Evolutionary conservation across 2,888 invertebrate species (phyloP).

Genomic region (Papilio gigon): DNA sequence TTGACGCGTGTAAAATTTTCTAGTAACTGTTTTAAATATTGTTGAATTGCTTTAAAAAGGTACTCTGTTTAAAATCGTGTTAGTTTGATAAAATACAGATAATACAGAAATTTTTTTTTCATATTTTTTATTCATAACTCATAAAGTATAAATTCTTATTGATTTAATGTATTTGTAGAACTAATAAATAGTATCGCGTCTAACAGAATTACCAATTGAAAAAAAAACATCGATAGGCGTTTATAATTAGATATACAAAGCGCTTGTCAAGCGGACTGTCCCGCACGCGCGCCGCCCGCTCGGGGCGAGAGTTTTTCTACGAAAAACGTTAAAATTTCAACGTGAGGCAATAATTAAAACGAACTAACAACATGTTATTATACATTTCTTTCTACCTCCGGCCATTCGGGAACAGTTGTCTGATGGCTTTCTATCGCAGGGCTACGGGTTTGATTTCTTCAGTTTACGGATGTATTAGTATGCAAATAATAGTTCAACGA

Average conservation of each 20-base stretch:
- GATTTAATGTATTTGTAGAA: background rate
- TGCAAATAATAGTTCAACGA: slow-evolving; percentile 33
- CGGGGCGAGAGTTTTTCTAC: slow-evolving; percentile 53
- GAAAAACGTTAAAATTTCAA: slow-evolving; percentile 54
- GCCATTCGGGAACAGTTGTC: slow-evolving; percentile 47
- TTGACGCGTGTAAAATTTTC: too few species aligned
- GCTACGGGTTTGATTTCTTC: slow-evolving; percentile 42
- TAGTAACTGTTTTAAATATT: too few species aligned
- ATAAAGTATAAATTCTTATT: background rate
- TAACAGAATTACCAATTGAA: slow-evolving; percentile 2
- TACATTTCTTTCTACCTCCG: slow-evolving; percentile 46
- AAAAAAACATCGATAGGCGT: background rate
- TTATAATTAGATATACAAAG: slow-evolving; percentile 25
- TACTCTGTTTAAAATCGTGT: too few species aligned
- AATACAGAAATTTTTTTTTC: too few species aligned
- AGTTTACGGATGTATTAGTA: slow-evolving; percentile 30
- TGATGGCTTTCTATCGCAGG: slow-evolving; percentile 36
- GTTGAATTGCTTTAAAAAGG: too few species aligned
- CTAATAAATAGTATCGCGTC: background rate
- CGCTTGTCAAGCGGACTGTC: slow-evolving; percentile 49
- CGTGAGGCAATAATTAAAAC: slow-evolving; percentile 48
- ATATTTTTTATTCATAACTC: background rate
- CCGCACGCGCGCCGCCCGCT: slow-evolving; percentile 52
- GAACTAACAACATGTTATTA: slow-evolving; percentile 48
- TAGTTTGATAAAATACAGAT: too few species aligned